Evolutionary conservation across 2,888 invertebrate species (phyloP).

Genomic region (Pimpla rufipes): DNA sequence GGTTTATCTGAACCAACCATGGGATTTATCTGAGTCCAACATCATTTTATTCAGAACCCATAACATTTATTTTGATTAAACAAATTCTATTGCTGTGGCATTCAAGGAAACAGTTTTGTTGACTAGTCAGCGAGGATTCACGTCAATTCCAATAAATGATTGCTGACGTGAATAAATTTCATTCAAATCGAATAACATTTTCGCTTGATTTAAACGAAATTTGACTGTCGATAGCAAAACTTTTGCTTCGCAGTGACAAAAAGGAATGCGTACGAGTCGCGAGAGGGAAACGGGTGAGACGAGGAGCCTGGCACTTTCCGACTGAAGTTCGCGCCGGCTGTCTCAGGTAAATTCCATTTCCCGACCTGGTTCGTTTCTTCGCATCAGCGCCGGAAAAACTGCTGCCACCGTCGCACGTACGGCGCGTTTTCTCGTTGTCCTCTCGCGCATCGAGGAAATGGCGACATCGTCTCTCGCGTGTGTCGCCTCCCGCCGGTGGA

Average conservation of each 20-base stretch:
- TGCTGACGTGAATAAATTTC: no score
- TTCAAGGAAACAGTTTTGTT: not conserved
- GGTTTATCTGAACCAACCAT: no score
- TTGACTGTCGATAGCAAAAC: constrained; percentile 33
- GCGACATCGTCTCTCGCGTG: constrained; percentile 7
- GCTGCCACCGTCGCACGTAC: constrained; percentile 29
- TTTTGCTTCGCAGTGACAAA: not conserved
- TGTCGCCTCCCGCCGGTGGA: not conserved
- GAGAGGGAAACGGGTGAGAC: not conserved
- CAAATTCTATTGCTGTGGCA: not conserved
- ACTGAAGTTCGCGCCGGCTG: constrained; percentile 3
- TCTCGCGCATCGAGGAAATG: constrained; percentile 39
- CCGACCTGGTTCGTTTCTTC: constrained; percentile 32
- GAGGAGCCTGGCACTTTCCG: constrained; percentile 14
- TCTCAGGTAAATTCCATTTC: constrained; percentile 35
- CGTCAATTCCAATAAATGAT: no score
- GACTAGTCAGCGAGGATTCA: no score
- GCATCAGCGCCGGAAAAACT: not conserved
- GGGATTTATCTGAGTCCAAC: no score
- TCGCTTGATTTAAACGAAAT: constrained; percentile 6
- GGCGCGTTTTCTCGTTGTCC: constrained; percentile 19
- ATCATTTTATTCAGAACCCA: no score
- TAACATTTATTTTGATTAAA: no score
- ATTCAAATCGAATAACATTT: not conserved
- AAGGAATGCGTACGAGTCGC: constrained; percentile 17